Base-by-base conservation (phyloP, 2,797 vertebrate species). In the Nyctalus aviator region DNA sequence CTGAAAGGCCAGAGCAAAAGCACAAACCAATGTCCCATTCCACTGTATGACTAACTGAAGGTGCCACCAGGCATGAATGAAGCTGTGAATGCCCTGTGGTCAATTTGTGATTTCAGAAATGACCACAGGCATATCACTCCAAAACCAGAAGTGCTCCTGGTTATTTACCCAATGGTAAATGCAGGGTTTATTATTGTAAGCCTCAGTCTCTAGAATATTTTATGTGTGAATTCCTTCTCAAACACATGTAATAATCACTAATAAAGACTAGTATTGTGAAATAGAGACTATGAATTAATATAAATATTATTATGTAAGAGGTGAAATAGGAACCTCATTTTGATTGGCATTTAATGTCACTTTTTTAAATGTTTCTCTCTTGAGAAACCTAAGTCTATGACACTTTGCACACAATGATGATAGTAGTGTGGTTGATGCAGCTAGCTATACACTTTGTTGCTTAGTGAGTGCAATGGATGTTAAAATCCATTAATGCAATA, bases 191-290 rank as follows among this genome's bases (percentile, higher is more conserved):
- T 83, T 46, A 77, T 57, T 62, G 0, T 35, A 32, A 73, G 4
- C 4, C 4, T 85, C 21, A 77, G 23, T 77, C 48, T 44, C 59
- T 82, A 25, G 30, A 46, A 4, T 75, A 75, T 75, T 69, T 84
- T 84, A 48, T 32, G 9, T 21, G 27, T 59, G 50, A 69, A 9
- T 66, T 93, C 81, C 84, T 5, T 53, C 13, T 87, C 25, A 72
- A 69, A 82, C 17, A 72, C 44, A 53, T 53, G 25, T 41, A 68
- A 84, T 77, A n/a, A 79, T 90, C 13, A 11, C 37, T 85, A 84
- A 75, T 41, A 92, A 96, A 96, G 14, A 84, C 1, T 46, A 57
- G 25, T 13, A 83, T 2, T 84, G 23, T 50, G 12, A n/a, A 90
- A 68, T 14, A 89, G 12, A 81, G 25, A 83, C 3, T 2, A 17